Percentiles rank a stretch among this genome's conserved stretches.
Evolutionary conservation across 1,140 invertebrate genomes (phyloP).

Genomic region (Drosophila tropicalis): DNA sequence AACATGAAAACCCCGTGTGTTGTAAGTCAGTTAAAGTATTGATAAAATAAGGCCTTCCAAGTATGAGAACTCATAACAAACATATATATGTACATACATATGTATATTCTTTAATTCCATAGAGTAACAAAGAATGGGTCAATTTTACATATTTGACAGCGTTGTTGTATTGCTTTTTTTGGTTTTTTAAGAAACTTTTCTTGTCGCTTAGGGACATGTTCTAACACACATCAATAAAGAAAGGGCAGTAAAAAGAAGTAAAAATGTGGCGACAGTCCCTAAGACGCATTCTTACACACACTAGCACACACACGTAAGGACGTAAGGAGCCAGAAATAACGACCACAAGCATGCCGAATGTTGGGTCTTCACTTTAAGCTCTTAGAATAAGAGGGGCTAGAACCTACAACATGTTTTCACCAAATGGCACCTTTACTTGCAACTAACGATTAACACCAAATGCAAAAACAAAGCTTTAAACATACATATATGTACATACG

Average conservation of each 20-base stretch:
- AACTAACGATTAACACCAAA: slow-evolving; percentile 48
- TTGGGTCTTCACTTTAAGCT: slow-evolving; percentile 52
- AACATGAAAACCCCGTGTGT: too few relatives aligned
- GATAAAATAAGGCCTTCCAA: too few relatives aligned
- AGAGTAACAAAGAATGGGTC: not conserved
- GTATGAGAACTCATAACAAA: too few relatives aligned
- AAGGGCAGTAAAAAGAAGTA: slow-evolving; percentile 39
- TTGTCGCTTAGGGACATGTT: slow-evolving; percentile 47
- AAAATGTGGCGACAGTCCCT: slow-evolving; percentile 54
- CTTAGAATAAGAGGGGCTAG: slow-evolving; percentile 1
- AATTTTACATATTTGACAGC: slow-evolving; percentile 27
- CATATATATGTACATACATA: too few relatives aligned
- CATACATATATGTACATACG: slow-evolving; percentile 4
- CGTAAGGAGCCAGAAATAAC: slow-evolving; percentile 22
- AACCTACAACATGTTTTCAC: slow-evolving; percentile 38
- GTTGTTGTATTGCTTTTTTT: slow-evolving; percentile 60
- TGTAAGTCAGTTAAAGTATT: too few relatives aligned
- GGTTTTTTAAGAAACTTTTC: slow-evolving; percentile 73
- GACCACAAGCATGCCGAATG: slow-evolving; percentile 40
- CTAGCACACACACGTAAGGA: not conserved
- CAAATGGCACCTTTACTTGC: slow-evolving; percentile 49
- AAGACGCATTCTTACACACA: slow-evolving; percentile 11
- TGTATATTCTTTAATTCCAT: not conserved
- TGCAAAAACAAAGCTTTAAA: slow-evolving; percentile 40
- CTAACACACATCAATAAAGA: slow-evolving; percentile 30